Base-by-base conservation (phyloP, 1,140 invertebrate species). In the Formica exsecta region DNA sequence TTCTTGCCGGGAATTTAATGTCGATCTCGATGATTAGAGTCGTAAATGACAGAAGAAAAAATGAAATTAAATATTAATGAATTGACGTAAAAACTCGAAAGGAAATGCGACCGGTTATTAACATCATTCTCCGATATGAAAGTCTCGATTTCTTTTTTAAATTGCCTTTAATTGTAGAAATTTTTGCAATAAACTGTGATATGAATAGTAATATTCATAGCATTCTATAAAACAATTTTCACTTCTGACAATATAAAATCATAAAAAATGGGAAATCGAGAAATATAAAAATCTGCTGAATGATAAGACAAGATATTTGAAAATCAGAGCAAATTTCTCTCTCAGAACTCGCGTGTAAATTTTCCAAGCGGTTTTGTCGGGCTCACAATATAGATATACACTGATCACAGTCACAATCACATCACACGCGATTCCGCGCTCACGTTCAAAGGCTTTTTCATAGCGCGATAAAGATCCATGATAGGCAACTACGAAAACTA, bases 341-440 rank as follows among this genome's bases (percentile, higher is more conserved):
- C 44, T 73, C 25, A 22, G 25, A 32, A 2, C 19, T 41, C 57
- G 22, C 29, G 16, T 41, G 13, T 51, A 19, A 70, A 80, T 41
- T 48, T 48, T 32, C 38, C 41, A 61, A 81, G 54, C 22, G 22
- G 3, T 36, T 65, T 7, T 13, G 6, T 85, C 62, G 29, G 7
- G 32, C 41, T 41, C 73, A 66, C 32, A 62, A 54, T 48, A 65
- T 36, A 70, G 9, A 54, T 64, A 87, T 59, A 41, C 77, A 89
- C 88, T 76, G 48, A 38, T 87, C 89, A 90, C 89, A 90, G 83
- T 25, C 87, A 90, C 89, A 64, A 81, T 79, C 89, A 90, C 89
- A 89, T 89, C 89, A 90, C 89, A 89, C 89, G 75, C 88, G 84
- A 70, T 62, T 25, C n/a, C 16, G 22, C 48, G 61, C 48, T 65